These are phyloP conservation scores for Seira sanloemensis DNA, from an alignment of 2,888 invertebrate genomes.

Conservation along the genomic window DNA sequence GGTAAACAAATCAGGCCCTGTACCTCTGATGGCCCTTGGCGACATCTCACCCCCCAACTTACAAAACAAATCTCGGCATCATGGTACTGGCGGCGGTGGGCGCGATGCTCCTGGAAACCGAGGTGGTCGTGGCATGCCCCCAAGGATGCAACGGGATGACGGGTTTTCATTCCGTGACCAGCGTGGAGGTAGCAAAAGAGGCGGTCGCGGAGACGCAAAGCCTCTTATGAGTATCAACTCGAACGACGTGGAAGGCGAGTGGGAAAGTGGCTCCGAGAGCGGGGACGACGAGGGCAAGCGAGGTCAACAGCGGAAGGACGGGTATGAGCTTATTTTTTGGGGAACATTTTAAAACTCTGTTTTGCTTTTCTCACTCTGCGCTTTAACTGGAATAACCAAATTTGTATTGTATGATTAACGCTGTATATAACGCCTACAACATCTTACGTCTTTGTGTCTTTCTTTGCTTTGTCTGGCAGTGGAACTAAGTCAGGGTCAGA, in stretches of 20 bases:
- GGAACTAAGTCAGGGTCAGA: conserved; percentile 39
- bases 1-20: conserved; percentile 61
- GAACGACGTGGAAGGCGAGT: conserved; percentile 67
- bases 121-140: conserved; percentile 47
- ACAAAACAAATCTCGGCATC: conserved; percentile 48
- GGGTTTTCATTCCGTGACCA: conserved; percentile 37
- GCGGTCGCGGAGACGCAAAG: conserved; percentile 58
- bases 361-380: background rate
- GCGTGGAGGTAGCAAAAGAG: conserved; percentile 37
- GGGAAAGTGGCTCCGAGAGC: conserved; percentile 61
- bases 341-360: no score
- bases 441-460: no score
- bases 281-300: conserved; percentile 66
- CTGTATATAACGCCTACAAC: no score
- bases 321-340: conserved; percentile 30
- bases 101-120: conserved; percentile 36
- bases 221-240: conserved; percentile 66
- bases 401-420: no score
- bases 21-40: conserved; percentile 69
- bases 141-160: conserved; percentile 54
- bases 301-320: conserved; percentile 59
- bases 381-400: no score
- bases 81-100: conserved; percentile 23
- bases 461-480: conserved; percentile 21
- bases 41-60: conserved; percentile 70